Percentiles rank a stretch among this genome's conserved stretches.
Conservation (phyloP, 53 echinoderm and acorn worm species). For the Pentamera pediparva region DNA sequence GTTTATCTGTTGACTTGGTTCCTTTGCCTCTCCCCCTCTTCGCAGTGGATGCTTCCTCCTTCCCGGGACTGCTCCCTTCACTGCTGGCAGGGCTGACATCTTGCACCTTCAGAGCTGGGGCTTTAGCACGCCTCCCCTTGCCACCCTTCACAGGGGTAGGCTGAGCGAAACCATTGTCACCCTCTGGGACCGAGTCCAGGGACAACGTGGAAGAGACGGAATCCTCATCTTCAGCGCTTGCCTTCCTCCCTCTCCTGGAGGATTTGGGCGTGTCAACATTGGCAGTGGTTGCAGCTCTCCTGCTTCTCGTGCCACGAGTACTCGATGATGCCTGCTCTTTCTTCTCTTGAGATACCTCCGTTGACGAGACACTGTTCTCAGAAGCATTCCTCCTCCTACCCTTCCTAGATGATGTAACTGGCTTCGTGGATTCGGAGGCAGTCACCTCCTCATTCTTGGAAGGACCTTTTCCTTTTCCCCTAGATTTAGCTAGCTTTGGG, state of each 20-base stretch:
- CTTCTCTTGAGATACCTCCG: too few relatives aligned
- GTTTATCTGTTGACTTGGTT: too few relatives aligned
- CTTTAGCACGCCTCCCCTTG: background rate
- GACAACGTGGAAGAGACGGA: background rate
- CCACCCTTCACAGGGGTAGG: background rate
- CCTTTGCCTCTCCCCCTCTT: conserved; percentile 27
- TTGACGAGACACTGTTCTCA: too few relatives aligned
- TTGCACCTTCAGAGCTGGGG: background rate
- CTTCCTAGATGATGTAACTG: background rate
- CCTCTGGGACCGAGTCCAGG: background rate
- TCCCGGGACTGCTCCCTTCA: background rate
- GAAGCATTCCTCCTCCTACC: conserved; percentile 3
- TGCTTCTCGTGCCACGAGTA: too few relatives aligned
- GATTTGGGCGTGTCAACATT: background rate
- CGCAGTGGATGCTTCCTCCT: background rate
- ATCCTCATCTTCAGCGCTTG: background rate
- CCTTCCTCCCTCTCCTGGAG: background rate
- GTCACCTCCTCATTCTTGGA: background rate
- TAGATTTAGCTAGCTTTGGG: conserved; percentile 1
- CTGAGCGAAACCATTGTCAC: background rate
- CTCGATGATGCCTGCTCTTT: too few relatives aligned
- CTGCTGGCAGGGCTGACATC: background rate
- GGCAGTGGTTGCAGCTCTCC: too few relatives aligned
- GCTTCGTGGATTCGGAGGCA: background rate
- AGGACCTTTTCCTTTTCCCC: conserved; percentile 8